A percentile compares a stretch with the other conserved stretches of the same genome.
Conservation (phyloP, 2,113 vertebrate genomes). For the Sceloporus tristichus region DNA sequence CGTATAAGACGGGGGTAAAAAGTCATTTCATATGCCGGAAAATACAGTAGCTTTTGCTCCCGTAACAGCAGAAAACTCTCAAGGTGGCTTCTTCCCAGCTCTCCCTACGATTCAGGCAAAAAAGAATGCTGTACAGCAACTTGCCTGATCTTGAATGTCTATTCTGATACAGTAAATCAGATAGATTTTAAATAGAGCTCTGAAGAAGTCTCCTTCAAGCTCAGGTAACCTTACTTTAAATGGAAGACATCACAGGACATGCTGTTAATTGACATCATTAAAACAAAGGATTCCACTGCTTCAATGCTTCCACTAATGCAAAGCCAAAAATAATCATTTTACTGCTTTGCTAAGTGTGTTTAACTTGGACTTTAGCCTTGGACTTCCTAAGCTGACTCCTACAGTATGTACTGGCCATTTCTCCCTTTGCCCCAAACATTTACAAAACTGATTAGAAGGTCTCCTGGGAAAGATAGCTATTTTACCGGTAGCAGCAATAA, state of each 20-base stretch:
- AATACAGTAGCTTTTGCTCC: too few relatives aligned
- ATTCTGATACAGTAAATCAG: conserved; percentile 16
- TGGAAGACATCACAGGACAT: neutral
- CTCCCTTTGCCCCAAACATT: neutral
- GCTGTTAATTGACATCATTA: neutral
- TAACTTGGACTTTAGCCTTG: neutral
- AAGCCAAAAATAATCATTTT: neutral
- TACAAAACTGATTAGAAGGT: neutral
- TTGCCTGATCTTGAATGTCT: neutral
- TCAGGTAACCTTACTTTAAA: neutral
- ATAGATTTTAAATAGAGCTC: neutral
- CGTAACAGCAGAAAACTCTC: neutral
- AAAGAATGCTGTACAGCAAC: neutral
- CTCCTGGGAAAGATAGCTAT: neutral
- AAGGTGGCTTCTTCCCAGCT: neutral
- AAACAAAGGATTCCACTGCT: neutral
- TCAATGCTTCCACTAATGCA: neutral
- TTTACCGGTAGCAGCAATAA: neutral
- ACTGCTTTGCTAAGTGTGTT: neutral
- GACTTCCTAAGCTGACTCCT: neutral
- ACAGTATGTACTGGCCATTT: neutral
- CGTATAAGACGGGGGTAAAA: too few relatives aligned
- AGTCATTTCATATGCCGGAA: too few relatives aligned
- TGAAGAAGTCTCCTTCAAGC: conserved; percentile 5
- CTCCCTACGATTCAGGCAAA: neutral